phyloP scores from a whole-genome alignment of 2,797 vertebrate species.

The Ptychobarbus kaznakovi region DNA sequence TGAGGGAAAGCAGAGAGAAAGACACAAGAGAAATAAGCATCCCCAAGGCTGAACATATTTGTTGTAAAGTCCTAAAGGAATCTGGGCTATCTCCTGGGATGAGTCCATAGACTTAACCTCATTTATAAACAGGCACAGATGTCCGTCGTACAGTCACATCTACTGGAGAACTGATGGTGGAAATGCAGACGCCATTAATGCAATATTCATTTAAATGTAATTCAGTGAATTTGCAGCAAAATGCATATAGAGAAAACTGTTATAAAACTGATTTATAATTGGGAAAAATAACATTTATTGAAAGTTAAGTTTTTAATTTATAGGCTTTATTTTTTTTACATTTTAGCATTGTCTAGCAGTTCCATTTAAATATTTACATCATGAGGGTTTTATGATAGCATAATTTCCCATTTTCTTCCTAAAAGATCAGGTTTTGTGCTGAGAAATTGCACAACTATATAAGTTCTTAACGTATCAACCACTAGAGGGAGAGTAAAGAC shows the following conservation, averaged over 20 bases:
- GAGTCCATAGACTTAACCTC: background rate
- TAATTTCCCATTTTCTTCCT: background rate
- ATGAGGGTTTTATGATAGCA: background rate
- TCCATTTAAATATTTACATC: background rate
- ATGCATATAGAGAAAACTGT: background rate
- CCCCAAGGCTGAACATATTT: slow-evolving; percentile 12
- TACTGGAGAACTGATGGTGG: background rate
- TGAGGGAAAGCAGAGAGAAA: slow-evolving; percentile 42
- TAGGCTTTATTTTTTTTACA: too few relatives aligned
- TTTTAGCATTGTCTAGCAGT: too few relatives aligned
- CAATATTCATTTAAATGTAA: background rate
- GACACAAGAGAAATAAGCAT: slow-evolving; percentile 9
- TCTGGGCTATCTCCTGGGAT: slow-evolving; percentile 24
- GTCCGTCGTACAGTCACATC: background rate
- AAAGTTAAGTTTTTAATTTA: too few relatives aligned
- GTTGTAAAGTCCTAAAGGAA: slow-evolving; percentile 16
- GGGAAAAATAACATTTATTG: too few relatives aligned
- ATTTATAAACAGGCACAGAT: slow-evolving; percentile 21
- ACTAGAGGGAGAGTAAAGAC: background rate
- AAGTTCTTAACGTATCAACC: background rate
- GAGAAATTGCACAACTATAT: background rate
- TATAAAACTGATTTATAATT: background rate
- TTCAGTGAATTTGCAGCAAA: background rate
- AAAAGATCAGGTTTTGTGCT: background rate
- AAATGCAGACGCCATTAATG: background rate